Evolutionary conservation across 2,888 invertebrate species (phyloP).

Genomic region (Aphodius sticticus): DNA sequence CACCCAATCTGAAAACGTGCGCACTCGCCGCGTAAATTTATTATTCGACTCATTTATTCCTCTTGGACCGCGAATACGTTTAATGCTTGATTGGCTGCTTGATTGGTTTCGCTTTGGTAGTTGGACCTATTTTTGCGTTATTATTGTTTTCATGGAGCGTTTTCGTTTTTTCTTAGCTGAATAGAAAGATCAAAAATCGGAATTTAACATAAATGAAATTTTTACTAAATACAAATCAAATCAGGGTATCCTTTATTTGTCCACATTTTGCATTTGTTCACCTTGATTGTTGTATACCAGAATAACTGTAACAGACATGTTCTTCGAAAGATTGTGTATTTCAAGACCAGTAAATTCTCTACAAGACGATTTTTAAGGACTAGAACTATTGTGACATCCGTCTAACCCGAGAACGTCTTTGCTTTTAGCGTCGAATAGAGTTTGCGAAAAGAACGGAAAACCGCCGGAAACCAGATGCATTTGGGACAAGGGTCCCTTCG

Average conservation of each 20-base stretch:
- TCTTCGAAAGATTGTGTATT: too few relatives aligned
- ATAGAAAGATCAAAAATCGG: too few relatives aligned
- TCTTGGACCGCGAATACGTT: background rate
- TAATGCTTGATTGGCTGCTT: background rate
- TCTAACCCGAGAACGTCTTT: background rate
- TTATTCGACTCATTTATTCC: background rate
- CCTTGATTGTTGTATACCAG: too few relatives aligned
- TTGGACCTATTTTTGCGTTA: background rate
- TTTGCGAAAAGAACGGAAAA: background rate
- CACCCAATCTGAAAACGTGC: background rate
- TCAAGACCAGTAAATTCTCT: too few relatives aligned
- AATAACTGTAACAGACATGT: too few relatives aligned
- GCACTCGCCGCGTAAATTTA: background rate
- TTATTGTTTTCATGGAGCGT: background rate
- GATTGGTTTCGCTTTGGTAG: too few relatives aligned
- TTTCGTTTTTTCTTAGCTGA: background rate
- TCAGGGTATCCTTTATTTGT: too few relatives aligned
- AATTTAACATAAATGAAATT: too few relatives aligned
- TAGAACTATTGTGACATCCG: background rate
- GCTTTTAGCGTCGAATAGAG: background rate
- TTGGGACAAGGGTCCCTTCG: conserved; percentile 53
- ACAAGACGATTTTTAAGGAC: too few relatives aligned
- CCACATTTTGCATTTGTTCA: too few relatives aligned
- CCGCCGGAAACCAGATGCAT: conserved; percentile 44
- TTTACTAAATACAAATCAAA: too few relatives aligned